phyloP scores from a whole-genome alignment of 2,797 vertebrate species.

The Lophius americanus region DNA sequence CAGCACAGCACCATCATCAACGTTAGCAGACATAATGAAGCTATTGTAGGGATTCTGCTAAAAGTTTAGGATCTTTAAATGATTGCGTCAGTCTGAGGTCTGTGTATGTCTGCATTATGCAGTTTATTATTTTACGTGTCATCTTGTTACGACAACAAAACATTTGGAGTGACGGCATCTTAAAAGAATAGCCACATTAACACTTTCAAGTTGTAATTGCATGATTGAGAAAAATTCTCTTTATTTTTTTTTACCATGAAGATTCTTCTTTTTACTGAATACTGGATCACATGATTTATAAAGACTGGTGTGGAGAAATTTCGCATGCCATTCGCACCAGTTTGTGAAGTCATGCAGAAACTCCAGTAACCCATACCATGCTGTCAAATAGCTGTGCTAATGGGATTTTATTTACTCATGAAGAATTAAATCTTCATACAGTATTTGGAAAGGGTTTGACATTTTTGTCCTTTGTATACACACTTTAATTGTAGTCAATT shows the following conservation, averaged over 20 bases:
- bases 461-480: slow-evolving; percentile 22
- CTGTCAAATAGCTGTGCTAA: slow-evolving; percentile 34
- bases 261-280: neutral
- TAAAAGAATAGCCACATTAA: neutral
- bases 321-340: slow-evolving; percentile 24
- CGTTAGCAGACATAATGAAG: slow-evolving; percentile 52
- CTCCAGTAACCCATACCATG: slow-evolving; percentile 44
- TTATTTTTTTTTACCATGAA: neutral
- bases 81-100: slow-evolving; percentile 18
- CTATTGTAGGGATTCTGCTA: slow-evolving; percentile 46
- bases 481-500: too few relatives aligned
- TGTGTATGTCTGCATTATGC: slow-evolving; percentile 3
- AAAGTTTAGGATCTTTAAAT: slow-evolving; percentile 38
- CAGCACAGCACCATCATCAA: slow-evolving; percentile 33
- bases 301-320: slow-evolving; percentile 21
- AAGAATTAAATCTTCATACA: slow-evolving; percentile 63
- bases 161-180: slow-evolving; percentile 3
- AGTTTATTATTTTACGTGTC: neutral
- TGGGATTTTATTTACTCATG: slow-evolving; percentile 67
- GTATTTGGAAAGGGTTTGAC: slow-evolving; percentile 47
- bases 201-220: slow-evolving; percentile 20
- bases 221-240: neutral
- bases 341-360: slow-evolving; percentile 45
- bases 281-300: slow-evolving; percentile 20
- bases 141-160: neutral